phyloP scores from a whole-genome alignment of 2,888 invertebrate genomes.

The Bellardia pandia region DNA sequence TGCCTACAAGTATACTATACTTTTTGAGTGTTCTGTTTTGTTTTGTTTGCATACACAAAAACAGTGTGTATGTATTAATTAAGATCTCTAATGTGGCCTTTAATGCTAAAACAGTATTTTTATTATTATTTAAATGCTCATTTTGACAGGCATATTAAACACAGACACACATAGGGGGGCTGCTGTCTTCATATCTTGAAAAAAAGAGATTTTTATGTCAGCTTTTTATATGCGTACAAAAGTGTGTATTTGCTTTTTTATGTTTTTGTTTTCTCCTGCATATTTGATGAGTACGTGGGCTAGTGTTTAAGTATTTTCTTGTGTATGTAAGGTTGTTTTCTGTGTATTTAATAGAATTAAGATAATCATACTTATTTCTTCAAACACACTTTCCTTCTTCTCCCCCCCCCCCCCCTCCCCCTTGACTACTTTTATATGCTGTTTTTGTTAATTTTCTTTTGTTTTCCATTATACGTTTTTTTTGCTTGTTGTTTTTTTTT shows the following conservation, averaged over 20 bases:
- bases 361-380: constrained; percentile 14
- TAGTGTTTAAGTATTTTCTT: constrained; percentile 4
- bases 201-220: constrained; percentile 10
- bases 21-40: background rate
- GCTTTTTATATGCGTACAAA: constrained; percentile 11
- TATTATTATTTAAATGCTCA: constrained; percentile 13
- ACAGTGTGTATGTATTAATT: background rate
- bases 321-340: constrained; percentile 5
- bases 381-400: background rate
- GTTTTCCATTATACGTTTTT: constrained; percentile 19
- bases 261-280: background rate
- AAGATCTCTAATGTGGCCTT: background rate
- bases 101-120: background rate
- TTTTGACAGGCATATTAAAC: constrained; percentile 12
- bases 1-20: constrained; percentile 2
- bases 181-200: background rate
- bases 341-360: constrained; percentile 56
- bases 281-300: constrained; percentile 16
- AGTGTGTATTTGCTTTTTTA: constrained; percentile 6
- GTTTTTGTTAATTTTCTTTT: constrained; percentile 27
- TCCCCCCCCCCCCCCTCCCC: background rate
- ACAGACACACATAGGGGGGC: background rate
- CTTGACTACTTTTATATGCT: background rate
- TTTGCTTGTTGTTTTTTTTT: background rate
- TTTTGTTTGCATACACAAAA: background rate